phyloP scores from a whole-genome alignment of 2,888 invertebrate species.

The Amphipoea oculea region DNA sequence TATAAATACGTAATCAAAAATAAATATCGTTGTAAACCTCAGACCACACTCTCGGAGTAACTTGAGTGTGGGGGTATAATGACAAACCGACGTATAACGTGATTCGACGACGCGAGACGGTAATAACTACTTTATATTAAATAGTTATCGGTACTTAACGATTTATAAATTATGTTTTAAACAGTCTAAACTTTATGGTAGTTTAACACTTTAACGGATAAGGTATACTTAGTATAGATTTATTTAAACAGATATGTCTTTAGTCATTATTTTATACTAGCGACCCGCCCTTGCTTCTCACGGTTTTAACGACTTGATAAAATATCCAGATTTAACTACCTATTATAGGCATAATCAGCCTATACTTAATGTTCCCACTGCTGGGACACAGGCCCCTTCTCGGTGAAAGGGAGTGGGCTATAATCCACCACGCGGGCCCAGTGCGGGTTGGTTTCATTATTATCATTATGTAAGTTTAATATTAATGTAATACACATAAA shows the following conservation, averaged over 20 bases:
- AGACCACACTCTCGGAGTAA: conserved; percentile 74
- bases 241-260: not conserved
- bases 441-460: too few relatives aligned
- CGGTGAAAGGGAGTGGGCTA: too few relatives aligned
- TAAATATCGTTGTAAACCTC: conserved; percentile 69
- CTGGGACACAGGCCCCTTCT: too few relatives aligned
- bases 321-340: not conserved
- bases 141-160: conserved; percentile 29
- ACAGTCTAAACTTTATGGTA: conserved; percentile 17
- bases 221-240: conserved; percentile 3
- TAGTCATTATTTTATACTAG: not conserved
- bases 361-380: too few relatives aligned
- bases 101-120: conserved; percentile 30
- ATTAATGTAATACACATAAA: too few relatives aligned
- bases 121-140: conserved; percentile 36
- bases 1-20: conserved; percentile 79
- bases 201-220: conserved; percentile 15
- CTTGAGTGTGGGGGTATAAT: conserved; percentile 63
- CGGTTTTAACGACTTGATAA: not conserved
- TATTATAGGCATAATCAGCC: not conserved
- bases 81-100: conserved; percentile 47
- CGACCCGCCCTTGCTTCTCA: not conserved
- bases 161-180: conserved; percentile 34
- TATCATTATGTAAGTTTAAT: too few relatives aligned
- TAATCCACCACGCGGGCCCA: too few relatives aligned